Conservation (phyloP, 1,140 invertebrate genomes). For the Leguminivora glycinivorella region DNA sequence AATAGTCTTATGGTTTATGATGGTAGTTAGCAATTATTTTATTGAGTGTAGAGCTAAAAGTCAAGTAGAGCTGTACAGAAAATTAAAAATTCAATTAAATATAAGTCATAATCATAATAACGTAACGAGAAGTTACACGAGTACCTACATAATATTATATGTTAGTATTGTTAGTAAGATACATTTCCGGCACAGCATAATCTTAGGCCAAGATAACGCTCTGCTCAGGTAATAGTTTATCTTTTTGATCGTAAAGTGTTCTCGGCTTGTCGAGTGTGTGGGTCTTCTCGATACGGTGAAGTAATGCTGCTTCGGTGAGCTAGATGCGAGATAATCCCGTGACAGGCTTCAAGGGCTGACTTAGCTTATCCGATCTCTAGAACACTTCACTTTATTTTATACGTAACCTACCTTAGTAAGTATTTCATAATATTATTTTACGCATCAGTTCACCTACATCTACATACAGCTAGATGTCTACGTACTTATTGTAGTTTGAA, state of each 20-base stretch:
- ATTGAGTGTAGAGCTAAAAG: too few relatives aligned
- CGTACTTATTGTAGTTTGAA: too few relatives aligned
- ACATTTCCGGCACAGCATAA: neutral
- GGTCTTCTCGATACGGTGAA: slow-evolving; percentile 12
- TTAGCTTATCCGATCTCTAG: slow-evolving; percentile 18
- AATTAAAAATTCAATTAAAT: too few relatives aligned
- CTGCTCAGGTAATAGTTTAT: slow-evolving; percentile 16
- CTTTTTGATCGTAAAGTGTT: slow-evolving; percentile 6
- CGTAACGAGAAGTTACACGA: neutral
- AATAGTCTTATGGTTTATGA: too few relatives aligned
- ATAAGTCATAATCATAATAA: neutral
- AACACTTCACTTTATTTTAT: slow-evolving; percentile 6
- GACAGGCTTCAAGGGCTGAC: slow-evolving; percentile 22
- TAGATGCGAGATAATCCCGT: slow-evolving; percentile 14
- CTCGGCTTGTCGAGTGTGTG: neutral
- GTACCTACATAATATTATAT: neutral
- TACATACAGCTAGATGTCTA: too few relatives aligned
- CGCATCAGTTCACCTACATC: neutral
- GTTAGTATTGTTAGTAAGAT: neutral
- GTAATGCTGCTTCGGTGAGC: neutral
- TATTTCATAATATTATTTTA: neutral
- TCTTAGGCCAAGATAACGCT: neutral
- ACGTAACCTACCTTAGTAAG: neutral
- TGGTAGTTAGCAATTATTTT: too few relatives aligned
- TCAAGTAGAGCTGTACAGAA: too few relatives aligned